Evolutionary conservation across 2,113 vertebrate species (phyloP), one percentile per base, ranked within the genome.

Genomic region (Sinocyclocheilus anshuiensis): DNA sequence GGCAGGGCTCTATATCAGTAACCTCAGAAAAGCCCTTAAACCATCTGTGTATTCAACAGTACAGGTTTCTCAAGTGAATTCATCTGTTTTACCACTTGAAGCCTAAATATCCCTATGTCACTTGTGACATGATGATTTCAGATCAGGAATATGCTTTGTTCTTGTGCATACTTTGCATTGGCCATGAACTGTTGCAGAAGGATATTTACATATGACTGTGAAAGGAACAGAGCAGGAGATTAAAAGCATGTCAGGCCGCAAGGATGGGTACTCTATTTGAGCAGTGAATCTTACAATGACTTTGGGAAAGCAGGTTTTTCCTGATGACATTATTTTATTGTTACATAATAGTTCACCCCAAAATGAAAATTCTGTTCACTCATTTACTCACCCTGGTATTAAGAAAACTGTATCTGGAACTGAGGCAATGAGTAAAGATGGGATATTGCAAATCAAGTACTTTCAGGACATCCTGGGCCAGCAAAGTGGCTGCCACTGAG

Each of bases 251-350:
- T 50, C 85, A 22, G 24, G 39, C 16, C 53, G 12, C 33, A 33
- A 24, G 65, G 12, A 12, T 33, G 36, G 67, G 33, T 82, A 86
- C 29, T 74, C 42, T 63, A 24, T 84, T 26, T 77, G 33, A 82
- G 15, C 29, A 45, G 20, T 59, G 45, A 69, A 22, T 39, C 67
- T 39, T 2, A 50, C 39, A 80, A n/a, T 26, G 16, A 13, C 45
- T n/a, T 61, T 29, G 0, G 20, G 81, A 83, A 75, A 15, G 59
- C 81, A 42, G 42, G 80, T 84, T 86, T 59, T 76, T 76, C 53
- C 65, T 26, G 24, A 61, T 84, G 72, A 76, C n/a, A 45, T 45
- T 10, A 45, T 45, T 2, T 11, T 45, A 11, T 48, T 48, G 11
- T 48, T 1, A 26, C 1, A 24, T 8, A 8, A 48, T 26, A 2